Base-by-base conservation (phyloP, 2,797 vertebrate species). In the Microctenopoma steveboyesi region DNA sequence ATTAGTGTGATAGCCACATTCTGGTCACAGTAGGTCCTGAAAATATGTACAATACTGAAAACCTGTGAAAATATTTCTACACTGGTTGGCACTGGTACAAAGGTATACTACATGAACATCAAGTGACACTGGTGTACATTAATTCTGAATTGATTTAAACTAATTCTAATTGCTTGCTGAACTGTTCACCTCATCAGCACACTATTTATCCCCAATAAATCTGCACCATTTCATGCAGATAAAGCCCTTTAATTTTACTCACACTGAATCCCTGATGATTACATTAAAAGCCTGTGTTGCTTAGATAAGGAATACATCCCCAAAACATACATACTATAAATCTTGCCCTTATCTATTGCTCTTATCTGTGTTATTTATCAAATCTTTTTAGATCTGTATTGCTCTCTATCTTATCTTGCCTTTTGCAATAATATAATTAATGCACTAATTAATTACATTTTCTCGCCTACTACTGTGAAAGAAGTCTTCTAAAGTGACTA, bases 361-460 rank as follows among this genome's bases (percentile, higher is more conserved):
- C 40, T 68, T 78, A 83, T 91, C 81, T 1, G 16, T 64, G 62
- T 60, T 61, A 76, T 83, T 82, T 66, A 86, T 82, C 71, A 60
- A 75, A 71, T 64, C 69, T 66, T 51, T 62, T 66, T 71, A 48
- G 47, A 49, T 67, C 46, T 33, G 22, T 22, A 22, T 22, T 22
- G 22, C 35, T 47, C 76, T 80, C 78, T 76, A 7, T 16, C 55
- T 73, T 75, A 72, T 82, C 25, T 58, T 53, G 74, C 39, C 57
- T 64, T 33, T 83, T 77, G 74, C 62, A 67, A 69, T 84, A 85
- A 61, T 53, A 60, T 67, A 22, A 57, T 74, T 74, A 81, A 83
- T 53, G 42, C 52, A 62, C 69, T 83, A 79, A 86, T 88, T 86
- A 85, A 87, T 88, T 85, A 40, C n/a, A 70, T 71, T 78, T 79